phyloP scores from a whole-genome alignment of 2,888 invertebrate species.

The Artemia sinica region DNA sequence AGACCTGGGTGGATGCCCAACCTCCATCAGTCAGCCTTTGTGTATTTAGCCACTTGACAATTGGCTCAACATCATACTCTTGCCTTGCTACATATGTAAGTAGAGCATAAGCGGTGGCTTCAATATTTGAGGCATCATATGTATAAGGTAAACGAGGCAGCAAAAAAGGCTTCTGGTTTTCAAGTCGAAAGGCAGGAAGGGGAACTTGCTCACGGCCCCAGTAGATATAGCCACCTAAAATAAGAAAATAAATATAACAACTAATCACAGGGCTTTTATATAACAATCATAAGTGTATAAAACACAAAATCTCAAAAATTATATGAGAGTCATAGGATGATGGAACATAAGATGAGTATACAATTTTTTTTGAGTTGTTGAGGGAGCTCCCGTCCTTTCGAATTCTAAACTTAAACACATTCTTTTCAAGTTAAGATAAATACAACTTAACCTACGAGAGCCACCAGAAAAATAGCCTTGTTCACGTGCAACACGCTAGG shows the following conservation, averaged over 20 bases:
- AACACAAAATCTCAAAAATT: too few relatives aligned
- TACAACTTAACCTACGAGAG: too few relatives aligned
- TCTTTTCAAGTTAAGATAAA: too few relatives aligned
- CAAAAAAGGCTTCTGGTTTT: constrained; percentile 78
- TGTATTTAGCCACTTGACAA: constrained; percentile 76
- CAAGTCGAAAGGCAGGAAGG: constrained; percentile 61
- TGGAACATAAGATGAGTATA: too few relatives aligned
- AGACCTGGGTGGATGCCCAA: constrained; percentile 63
- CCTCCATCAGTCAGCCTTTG: constrained; percentile 71
- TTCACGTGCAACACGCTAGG: too few relatives aligned
- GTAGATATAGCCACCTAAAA: constrained; percentile 54
- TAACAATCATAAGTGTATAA: too few relatives aligned
- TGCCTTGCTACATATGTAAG: constrained; percentile 71
- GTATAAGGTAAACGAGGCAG: constrained; percentile 69
- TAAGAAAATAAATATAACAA: constrained; percentile 2
- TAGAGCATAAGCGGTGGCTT: constrained; percentile 78
- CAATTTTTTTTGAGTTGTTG: too few relatives aligned
- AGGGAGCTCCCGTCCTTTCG: too few relatives aligned
- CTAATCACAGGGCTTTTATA: too few relatives aligned
- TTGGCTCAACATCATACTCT: constrained; percentile 59
- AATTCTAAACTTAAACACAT: too few relatives aligned
- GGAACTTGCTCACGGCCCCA: constrained; percentile 68
- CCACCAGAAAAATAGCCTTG: too few relatives aligned
- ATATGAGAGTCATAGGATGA: too few relatives aligned
- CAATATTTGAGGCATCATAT: constrained; percentile 77